Conservation (phyloP, 2,113 vertebrate species). For the Callipepla californica region DNA sequence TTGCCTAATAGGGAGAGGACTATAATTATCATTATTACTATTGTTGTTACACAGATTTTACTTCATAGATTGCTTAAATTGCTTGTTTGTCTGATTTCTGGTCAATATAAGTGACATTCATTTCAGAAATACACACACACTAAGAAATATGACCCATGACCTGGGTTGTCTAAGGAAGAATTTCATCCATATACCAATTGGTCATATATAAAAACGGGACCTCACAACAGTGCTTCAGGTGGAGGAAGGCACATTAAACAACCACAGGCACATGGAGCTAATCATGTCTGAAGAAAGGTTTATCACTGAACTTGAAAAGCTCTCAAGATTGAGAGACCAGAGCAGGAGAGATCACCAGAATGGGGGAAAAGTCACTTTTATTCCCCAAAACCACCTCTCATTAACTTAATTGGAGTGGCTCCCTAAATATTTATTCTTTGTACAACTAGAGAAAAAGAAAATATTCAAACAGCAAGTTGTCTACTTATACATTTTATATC, state of each 20-base stretch:
- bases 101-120: neutral
- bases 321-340: neutral
- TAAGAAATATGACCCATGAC: neutral
- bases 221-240: rapidly evolving
- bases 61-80: neutral
- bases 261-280: neutral
- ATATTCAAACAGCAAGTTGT: neutral
- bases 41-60: neutral
- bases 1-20: neutral
- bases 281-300: neutral
- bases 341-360: neutral
- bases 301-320: neutral
- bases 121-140: neutral
- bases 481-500: neutral
- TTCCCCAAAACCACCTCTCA: neutral
- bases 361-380: neutral
- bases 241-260: neutral
- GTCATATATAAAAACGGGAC: neutral
- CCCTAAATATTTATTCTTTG: neutral
- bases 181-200: neutral
- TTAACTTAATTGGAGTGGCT: neutral
- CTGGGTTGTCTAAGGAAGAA: neutral
- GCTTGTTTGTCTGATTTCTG: neutral
- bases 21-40: neutral
- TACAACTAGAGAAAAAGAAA: neutral